A percentile compares a stretch with the other conserved stretches of the same genome.
Conservation (phyloP, 2,797 vertebrate species). For the Bovichtus variegatus region DNA sequence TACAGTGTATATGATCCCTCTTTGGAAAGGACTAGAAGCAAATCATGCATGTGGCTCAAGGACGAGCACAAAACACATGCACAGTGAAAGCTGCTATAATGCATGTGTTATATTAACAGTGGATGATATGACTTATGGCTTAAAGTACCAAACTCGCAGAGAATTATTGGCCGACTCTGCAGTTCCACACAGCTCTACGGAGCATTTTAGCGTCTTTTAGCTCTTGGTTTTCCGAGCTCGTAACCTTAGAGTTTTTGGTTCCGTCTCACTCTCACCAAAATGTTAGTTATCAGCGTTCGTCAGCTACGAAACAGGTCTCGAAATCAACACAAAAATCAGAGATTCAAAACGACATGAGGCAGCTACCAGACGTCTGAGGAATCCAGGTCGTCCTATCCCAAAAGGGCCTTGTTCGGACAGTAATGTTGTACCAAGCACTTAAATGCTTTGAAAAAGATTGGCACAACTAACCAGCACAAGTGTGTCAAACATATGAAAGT, state of each 20-base stretch:
- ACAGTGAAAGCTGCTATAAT: neutral
- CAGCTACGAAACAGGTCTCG: neutral
- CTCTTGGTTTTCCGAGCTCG: neutral
- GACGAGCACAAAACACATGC: neutral
- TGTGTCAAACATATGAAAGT: neutral
- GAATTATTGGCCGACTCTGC: neutral
- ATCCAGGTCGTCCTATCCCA: neutral
- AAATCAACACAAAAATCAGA: neutral
- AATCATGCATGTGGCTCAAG: neutral
- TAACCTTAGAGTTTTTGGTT: neutral
- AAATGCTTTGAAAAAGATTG: neutral
- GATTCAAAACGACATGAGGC: conserved; percentile 1
- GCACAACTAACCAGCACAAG: neutral
- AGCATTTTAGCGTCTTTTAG: neutral
- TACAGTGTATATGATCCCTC: neutral
- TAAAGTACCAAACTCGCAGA: no score
- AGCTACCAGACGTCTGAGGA: neutral
- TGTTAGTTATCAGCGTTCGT: neutral
- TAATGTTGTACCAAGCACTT: neutral
- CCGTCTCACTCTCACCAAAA: neutral
- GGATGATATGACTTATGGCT: no score
- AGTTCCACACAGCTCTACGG: neutral
- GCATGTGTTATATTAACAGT: neutral
- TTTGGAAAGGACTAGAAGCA: neutral
- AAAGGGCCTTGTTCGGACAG: neutral